Base-by-base conservation (phyloP, 1,140 invertebrate genomes). In the Drosophila oshimai region DNA sequence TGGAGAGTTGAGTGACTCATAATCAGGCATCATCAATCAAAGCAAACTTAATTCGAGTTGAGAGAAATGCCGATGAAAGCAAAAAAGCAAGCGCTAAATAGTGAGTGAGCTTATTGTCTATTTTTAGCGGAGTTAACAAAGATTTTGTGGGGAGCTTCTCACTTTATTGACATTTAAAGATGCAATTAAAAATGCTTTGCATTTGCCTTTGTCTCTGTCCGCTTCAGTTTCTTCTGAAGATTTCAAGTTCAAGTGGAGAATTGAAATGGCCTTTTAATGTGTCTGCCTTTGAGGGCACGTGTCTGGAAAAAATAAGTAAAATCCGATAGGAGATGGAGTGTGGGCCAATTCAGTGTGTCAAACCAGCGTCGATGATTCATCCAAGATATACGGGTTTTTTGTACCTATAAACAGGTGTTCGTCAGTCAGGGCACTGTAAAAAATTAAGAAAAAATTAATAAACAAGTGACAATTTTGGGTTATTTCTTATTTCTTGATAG, bases 171-270 rank as follows among this genome's bases (percentile, higher is more conserved):
- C 54, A 81, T 69, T 83, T 68, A 68, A 60, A 83, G 54, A 58
- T 68, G 68, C 78, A 77, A 81, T 83, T 81, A 81, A 83, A 83
- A 81, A 73, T 51, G 53, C 65, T 71, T 49, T 47, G 65, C 34
- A 13, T 58, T 37, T 47, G 51, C 42, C 45, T 60, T 70, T 70
- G 53, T 49, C 37, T 47, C 10, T 42, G 13, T 31, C 33, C 53
- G 12, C 10, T 17, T 0, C 2, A 33, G 46, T 67, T 46, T 42
- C 41, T 39, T 26, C 61, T 54, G 24, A 20, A 45, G 64, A 65
- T 75, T 86, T 84, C 80, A 84, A 84, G 80, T 84, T 84, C 80
- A 84, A 72, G 50, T 61, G 57, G 62, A 46, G 78, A 70, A 83
- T 50, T 61, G 45, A 61, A 51, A 72, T 71, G 55, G 45, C 31